phyloP scores from a whole-genome alignment of 2,113 vertebrate species.

The Scytalopus superciliaris region DNA sequence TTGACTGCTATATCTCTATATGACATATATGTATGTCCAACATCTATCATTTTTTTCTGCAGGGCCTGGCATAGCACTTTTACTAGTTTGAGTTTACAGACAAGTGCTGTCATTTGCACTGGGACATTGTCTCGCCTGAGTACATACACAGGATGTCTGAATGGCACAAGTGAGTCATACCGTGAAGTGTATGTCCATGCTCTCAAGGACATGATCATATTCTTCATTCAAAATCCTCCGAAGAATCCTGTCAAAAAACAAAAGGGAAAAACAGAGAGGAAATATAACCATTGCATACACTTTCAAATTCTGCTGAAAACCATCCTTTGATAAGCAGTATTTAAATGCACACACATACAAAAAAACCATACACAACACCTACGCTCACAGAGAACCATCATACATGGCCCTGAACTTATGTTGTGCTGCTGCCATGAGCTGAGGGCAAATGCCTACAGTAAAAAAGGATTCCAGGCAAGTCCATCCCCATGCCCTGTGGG shows the following conservation, averaged over 20 bases:
- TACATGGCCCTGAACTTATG: not conserved
- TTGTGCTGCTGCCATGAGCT: not conserved
- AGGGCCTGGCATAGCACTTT: not conserved
- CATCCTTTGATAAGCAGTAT: not conserved
- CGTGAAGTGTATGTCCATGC: slow-evolving; percentile 53
- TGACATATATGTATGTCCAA: not conserved
- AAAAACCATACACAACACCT: not conserved
- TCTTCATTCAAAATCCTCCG: slow-evolving; percentile 46
- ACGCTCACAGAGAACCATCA: not conserved
- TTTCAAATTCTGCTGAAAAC: not conserved
- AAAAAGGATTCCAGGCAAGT: not conserved
- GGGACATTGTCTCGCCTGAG: not conserved
- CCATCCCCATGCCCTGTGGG: no score
- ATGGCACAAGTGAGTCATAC: slow-evolving; percentile 40
- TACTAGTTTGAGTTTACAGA: not conserved
- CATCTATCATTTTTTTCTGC: not conserved
- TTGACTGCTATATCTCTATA: not conserved
- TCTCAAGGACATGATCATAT: slow-evolving; percentile 14
- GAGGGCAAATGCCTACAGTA: not conserved
- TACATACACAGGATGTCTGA: not conserved
- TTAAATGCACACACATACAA: not conserved
- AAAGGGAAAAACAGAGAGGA: not conserved
- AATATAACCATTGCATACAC: not conserved
- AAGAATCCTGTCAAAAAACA: slow-evolving; percentile 28
- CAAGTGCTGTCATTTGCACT: not conserved